Conservation (phyloP, 1,140 invertebrate species). For the Drosophila watanabei region DNA sequence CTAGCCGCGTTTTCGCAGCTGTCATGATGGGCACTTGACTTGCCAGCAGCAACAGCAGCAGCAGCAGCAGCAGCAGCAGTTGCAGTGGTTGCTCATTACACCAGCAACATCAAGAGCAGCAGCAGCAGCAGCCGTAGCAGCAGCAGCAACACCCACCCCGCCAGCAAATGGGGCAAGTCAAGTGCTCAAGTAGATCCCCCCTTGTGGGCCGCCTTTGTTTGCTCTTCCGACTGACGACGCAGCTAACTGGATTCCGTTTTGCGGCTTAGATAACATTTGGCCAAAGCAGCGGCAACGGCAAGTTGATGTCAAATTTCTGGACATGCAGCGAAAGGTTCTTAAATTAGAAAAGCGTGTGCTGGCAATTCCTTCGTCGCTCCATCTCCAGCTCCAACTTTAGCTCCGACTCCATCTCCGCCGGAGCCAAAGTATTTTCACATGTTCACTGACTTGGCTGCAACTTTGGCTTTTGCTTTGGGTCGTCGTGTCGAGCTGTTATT, state of each 20-base stretch:
- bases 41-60: slow-evolving; percentile 56
- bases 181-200: slow-evolving; percentile 45
- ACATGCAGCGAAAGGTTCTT: slow-evolving; percentile 80
- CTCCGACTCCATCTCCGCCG: background rate
- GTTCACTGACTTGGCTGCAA: slow-evolving; percentile 60
- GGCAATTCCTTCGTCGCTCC: slow-evolving; percentile 53
- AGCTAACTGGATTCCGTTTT: slow-evolving; percentile 67
- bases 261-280: slow-evolving; percentile 63
- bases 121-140: slow-evolving; percentile 24
- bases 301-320: slow-evolving; percentile 74
- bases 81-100: slow-evolving; percentile 61
- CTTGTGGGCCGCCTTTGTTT: slow-evolving; percentile 32
- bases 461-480: slow-evolving; percentile 62
- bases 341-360: slow-evolving; percentile 84
- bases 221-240: slow-evolving; percentile 60
- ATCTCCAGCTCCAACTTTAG: background rate
- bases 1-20: slow-evolving; percentile 69
- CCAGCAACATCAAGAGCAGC: slow-evolving; percentile 56
- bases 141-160: slow-evolving; percentile 49
- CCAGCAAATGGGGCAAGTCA: slow-evolving; percentile 62
- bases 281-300: slow-evolving; percentile 45
- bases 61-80: slow-evolving; percentile 20
- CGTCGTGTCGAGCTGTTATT: slow-evolving; percentile 63
- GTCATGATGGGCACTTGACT: slow-evolving; percentile 80
- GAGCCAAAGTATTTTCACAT: slow-evolving; percentile 77